Base-by-base conservation (phyloP, 2,888 invertebrate species). In the Archips xylosteana region DNA sequence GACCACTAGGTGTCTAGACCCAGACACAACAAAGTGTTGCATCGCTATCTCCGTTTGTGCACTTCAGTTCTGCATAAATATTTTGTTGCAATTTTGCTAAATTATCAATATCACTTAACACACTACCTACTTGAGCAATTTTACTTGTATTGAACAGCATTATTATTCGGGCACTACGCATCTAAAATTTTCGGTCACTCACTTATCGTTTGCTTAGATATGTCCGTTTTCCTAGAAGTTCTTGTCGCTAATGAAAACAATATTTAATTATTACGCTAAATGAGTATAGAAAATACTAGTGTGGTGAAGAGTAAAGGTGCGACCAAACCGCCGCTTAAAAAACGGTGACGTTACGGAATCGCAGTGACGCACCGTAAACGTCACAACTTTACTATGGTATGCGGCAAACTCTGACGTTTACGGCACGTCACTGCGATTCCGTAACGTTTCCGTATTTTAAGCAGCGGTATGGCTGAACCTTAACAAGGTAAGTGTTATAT, bases 1-100 rank as follows among this genome's bases (percentile, higher is more conserved):
- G 45, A 34, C 51, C 51, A 49, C 63, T 60, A 15, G 64, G 34
- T 36, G 51, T 74, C 64, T 69, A 69, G 73, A 69, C 73, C 59
- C 47, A 54, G 63, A 36, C 57, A 60, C 66, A 42, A 59, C 65
- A 39, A 60, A 36, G 13, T 13, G 34, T 64, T 51, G 13, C 39
- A n/a, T 54, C 54, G 47, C 36, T 54, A 67, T 67, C 62, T 62
- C 47, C 57, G 23, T 15, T 42, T 15, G 45, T 64, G 64, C 34
- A 64, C n/a, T 49, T 49, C 32, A 3, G n/a, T 49, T 49, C 32
- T 8, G n/a, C 32, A 32, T 39, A 23, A 54, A 54, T 23, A 61
- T 54, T 13, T 51, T 10, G 57, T 70, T 57, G 70, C 63, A 54
- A 36, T 42, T 64, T 15, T 63, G 12, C 45, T 57, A 47, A 63